Evolutionary conservation across 2,888 invertebrate genomes (phyloP).

Genomic region (Patella depressa): DNA sequence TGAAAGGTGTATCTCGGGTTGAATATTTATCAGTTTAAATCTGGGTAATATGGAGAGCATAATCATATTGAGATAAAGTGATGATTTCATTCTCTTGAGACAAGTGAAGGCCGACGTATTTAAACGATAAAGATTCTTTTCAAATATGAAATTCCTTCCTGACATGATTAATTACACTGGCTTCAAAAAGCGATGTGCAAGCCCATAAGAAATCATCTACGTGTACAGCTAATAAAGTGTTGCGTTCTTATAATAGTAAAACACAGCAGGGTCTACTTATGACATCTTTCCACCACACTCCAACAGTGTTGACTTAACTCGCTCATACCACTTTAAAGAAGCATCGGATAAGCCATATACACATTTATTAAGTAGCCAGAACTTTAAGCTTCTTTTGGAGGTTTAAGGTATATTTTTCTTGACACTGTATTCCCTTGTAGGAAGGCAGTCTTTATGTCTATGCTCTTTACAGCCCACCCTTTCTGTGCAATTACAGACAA

Average conservation of each 20-base stretch:
- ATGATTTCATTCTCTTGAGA: too few species aligned
- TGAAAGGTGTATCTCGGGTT: too few species aligned
- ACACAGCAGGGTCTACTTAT: slow-evolving; percentile 15
- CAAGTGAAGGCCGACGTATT: too few species aligned
- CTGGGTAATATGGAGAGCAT: too few species aligned
- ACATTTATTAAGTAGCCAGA: slow-evolving; percentile 19
- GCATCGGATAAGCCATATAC: slow-evolving; percentile 13
- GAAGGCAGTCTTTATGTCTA: slow-evolving; percentile 9
- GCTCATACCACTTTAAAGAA: slow-evolving; percentile 19
- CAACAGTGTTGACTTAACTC: slow-evolving; percentile 1
- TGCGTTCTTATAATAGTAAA: neutral
- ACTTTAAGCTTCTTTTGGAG: slow-evolving; percentile 8
- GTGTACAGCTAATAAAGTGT: too few species aligned
- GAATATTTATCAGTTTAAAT: too few species aligned
- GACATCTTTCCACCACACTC: slow-evolving; percentile 10
- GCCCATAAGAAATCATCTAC: too few species aligned
- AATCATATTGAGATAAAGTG: too few species aligned
- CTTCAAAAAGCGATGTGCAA: slow-evolving; percentile 1
- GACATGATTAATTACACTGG: slow-evolving; percentile 14
- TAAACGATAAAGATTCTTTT: too few species aligned
- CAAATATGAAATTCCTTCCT: slow-evolving; percentile 17
- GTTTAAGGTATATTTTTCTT: neutral
- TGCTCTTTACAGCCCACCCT: slow-evolving; percentile 11
- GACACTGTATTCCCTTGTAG: slow-evolving; percentile 13
- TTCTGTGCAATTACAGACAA: slow-evolving; percentile 13